phyloP scores from a whole-genome alignment of 2,888 invertebrate genomes.

The Andrena haemorrhoa region DNA sequence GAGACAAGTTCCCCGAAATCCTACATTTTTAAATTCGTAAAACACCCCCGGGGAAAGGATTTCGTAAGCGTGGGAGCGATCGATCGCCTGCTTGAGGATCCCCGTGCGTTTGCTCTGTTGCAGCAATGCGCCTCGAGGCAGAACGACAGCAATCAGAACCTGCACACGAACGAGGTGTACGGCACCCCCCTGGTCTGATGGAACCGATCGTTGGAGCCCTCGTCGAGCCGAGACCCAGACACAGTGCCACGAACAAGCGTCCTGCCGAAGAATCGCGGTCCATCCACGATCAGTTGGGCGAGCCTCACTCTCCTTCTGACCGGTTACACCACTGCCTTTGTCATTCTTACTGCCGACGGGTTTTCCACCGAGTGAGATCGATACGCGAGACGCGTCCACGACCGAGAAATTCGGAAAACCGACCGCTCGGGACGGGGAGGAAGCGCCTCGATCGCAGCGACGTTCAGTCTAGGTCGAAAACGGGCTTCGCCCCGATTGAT shows the following conservation, averaged over 20 bases:
- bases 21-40: no score
- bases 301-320: constrained; percentile 64
- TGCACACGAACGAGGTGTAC: constrained; percentile 93
- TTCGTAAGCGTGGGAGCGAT: neutral
- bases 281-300: constrained; percentile 63
- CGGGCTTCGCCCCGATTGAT: constrained; percentile 34
- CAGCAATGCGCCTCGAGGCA: constrained; percentile 92
- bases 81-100: constrained; percentile 33
- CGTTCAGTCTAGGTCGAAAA: constrained; percentile 43
- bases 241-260: constrained; percentile 75
- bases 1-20: no score
- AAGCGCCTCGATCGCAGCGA: constrained; percentile 17
- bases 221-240: constrained; percentile 78
- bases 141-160: constrained; percentile 93
- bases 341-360: constrained; percentile 48
- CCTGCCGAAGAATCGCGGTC: constrained; percentile 71
- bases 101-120: constrained; percentile 82
- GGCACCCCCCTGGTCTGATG: constrained; percentile 89
- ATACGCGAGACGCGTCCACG: constrained; percentile 30
- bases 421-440: constrained; percentile 31
- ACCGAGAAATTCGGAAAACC: constrained; percentile 24
- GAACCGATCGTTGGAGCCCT: constrained; percentile 88
- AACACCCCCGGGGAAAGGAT: neutral
- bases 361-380: constrained; percentile 57
- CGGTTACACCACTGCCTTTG: constrained; percentile 67